Percentiles rank a stretch among this genome's conserved stretches.
Conservation (phyloP, 2,888 invertebrate genomes). For the Caradrina kadenii region DNA sequence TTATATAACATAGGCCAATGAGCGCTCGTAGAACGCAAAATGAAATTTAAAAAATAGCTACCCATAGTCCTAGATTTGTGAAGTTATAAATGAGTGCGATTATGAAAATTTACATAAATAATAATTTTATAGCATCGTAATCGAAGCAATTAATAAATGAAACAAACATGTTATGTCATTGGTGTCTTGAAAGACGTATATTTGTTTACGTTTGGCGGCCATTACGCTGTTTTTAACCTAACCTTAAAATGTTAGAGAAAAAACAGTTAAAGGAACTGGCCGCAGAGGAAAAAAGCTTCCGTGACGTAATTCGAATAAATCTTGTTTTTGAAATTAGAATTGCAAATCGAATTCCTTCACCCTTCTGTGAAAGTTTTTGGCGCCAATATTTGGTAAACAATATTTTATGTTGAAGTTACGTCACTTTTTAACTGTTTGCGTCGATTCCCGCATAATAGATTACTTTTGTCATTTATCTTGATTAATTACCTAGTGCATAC, state of each 20-base stretch:
- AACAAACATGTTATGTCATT: constrained; percentile 53
- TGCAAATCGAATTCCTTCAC: constrained; percentile 61
- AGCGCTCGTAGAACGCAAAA: constrained; percentile 2
- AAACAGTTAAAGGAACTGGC: constrained; percentile 29
- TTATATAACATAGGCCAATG: neutral
- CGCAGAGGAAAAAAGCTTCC: constrained; percentile 36
- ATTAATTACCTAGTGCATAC: neutral
- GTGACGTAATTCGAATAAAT: constrained; percentile 58
- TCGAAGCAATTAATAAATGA: constrained; percentile 48
- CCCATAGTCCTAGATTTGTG: constrained; percentile 10
- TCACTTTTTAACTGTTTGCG: constrained; percentile 41
- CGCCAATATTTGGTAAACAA: constrained; percentile 39
- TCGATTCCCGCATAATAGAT: constrained; percentile 36
- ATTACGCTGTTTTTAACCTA: constrained; percentile 19
- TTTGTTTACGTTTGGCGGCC: constrained; percentile 43
- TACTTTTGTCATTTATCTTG: too few relatives aligned
- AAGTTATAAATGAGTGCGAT: constrained; percentile 42
- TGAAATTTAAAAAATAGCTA: constrained; percentile 12
- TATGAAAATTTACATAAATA: constrained; percentile 44
- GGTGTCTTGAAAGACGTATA: constrained; percentile 42
- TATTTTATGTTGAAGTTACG: constrained; percentile 45
- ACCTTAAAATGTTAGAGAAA: constrained; percentile 27
- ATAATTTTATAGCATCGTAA: constrained; percentile 38
- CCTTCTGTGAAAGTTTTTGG: constrained; percentile 61
- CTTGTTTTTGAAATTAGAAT: constrained; percentile 56